Conservation (phyloP, 2,113 vertebrate genomes). For the Neopipo cinnamomea region DNA sequence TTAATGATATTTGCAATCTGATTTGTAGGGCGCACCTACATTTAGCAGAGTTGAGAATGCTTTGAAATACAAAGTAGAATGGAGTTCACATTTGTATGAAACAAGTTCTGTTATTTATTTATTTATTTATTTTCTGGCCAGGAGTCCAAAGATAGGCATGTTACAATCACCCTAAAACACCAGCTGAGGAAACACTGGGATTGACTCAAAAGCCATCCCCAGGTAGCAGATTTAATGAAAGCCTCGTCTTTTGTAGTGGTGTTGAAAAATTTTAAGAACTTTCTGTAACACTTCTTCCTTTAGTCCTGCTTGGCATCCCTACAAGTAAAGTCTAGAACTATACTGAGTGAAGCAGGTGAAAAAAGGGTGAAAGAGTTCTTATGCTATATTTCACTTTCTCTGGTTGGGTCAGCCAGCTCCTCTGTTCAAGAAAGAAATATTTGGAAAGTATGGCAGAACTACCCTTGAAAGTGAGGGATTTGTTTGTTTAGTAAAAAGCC, state of each 20-base stretch:
- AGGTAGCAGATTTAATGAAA: background rate
- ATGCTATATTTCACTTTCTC: background rate
- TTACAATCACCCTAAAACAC: background rate
- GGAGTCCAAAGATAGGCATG: background rate
- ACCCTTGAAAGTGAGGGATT: background rate
- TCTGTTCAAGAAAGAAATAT: background rate
- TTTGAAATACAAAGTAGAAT: background rate
- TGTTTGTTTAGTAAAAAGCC: background rate
- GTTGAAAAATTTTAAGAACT: background rate
- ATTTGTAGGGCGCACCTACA: background rate
- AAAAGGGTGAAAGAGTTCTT: background rate
- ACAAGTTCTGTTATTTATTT: background rate
- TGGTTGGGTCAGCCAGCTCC: background rate
- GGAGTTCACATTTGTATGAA: background rate
- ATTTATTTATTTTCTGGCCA: background rate
- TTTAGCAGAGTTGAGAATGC: background rate
- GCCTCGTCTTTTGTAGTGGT: background rate
- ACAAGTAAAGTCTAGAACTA: background rate
- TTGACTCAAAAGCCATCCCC: background rate
- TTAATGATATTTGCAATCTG: background rate
- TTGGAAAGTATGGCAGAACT: background rate
- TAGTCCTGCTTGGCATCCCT: background rate
- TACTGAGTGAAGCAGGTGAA: background rate
- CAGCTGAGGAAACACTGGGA: background rate
- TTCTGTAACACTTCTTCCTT: background rate